Evolutionary conservation across 2,888 invertebrate species (phyloP).

Genomic region (Agriotes lineatus): DNA sequence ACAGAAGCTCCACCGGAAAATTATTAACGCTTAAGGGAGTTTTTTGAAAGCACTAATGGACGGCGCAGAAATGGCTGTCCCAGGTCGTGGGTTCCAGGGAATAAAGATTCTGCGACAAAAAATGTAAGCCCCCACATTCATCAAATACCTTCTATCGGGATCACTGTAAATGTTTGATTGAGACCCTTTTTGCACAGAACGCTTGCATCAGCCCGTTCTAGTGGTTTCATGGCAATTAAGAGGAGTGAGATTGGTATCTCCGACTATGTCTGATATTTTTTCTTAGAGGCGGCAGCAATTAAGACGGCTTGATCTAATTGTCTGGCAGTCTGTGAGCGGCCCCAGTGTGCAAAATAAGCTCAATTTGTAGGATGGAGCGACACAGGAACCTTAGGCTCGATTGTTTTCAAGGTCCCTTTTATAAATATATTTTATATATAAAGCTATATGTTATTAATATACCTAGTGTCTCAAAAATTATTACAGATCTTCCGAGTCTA

Average conservation of each 20-base stretch:
- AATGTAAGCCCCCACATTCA: constrained; percentile 11
- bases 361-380: too few species aligned
- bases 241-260: too few species aligned
- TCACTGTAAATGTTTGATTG: constrained; percentile 6
- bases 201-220: too few species aligned
- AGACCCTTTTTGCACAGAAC: too few species aligned
- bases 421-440: too few species aligned
- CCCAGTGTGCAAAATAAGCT: constrained; percentile 8
- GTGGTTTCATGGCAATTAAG: constrained; percentile 9
- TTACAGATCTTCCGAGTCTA: too few species aligned
- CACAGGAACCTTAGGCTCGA: too few species aligned
- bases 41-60: constrained; percentile 25
- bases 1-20: constrained; percentile 12
- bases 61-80: constrained; percentile 17
- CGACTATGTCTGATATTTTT: constrained; percentile 12
- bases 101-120: constrained; percentile 13
- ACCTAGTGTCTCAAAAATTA: too few species aligned
- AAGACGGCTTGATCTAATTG: constrained; percentile 18
- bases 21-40: constrained; percentile 24
- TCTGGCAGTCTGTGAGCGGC: constrained; percentile 1
- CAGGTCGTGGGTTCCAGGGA: constrained; percentile 17
- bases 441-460: too few species aligned
- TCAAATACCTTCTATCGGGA: constrained; percentile 11
- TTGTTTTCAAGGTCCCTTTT: too few species aligned
- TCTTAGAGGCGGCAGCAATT: constrained; percentile 9